Percentiles rank a stretch among this genome's conserved stretches.
Evolutionary conservation across 2,113 vertebrate genomes (phyloP).

Genomic region (Mesoclemmys tuberculata): DNA sequence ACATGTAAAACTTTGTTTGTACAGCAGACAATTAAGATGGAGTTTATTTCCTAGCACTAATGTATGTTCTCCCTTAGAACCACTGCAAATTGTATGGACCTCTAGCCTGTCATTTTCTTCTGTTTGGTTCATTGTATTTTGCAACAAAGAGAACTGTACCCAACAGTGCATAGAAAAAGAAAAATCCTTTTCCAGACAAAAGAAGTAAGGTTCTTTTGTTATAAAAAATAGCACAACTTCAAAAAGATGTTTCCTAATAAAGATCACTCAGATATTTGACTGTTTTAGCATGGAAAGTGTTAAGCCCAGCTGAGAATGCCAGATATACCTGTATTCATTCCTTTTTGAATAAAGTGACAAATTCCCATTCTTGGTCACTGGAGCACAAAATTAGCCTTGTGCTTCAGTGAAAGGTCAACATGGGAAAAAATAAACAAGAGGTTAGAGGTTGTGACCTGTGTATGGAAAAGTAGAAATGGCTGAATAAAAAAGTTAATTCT

Average conservation of each 20-base stretch:
- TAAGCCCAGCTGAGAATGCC: slow-evolving; percentile 65
- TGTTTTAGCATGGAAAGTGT: slow-evolving; percentile 61
- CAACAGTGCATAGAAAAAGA: slow-evolving; percentile 51
- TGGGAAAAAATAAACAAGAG: slow-evolving; percentile 72
- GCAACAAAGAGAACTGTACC: slow-evolving; percentile 53
- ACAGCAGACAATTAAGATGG: slow-evolving; percentile 71
- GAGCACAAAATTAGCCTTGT: slow-evolving; percentile 87
- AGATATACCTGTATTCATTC: slow-evolving; percentile 79
- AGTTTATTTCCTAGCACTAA: slow-evolving; percentile 73
- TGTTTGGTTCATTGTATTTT: slow-evolving; percentile 64
- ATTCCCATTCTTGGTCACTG: slow-evolving; percentile 83
- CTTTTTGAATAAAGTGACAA: slow-evolving; percentile 86
- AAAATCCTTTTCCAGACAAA: slow-evolving; percentile 67
- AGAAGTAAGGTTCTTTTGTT: slow-evolving; percentile 72
- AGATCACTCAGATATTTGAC: slow-evolving; percentile 17
- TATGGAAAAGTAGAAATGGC: slow-evolving; percentile 45
- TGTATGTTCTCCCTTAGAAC: slow-evolving; percentile 60
- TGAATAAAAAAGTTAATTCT: slow-evolving; percentile 31
- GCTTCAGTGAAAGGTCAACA: slow-evolving; percentile 81
- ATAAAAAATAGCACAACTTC: slow-evolving; percentile 37
- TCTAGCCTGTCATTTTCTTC: slow-evolving; percentile 55
- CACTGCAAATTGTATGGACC: slow-evolving; percentile 57
- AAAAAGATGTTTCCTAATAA: slow-evolving; percentile 35
- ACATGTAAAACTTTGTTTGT: slow-evolving; percentile 61
- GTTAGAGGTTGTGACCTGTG: slow-evolving; percentile 62